Conservation (phyloP, 2,113 vertebrate genomes). For the Pleuronectes platessa region DNA sequence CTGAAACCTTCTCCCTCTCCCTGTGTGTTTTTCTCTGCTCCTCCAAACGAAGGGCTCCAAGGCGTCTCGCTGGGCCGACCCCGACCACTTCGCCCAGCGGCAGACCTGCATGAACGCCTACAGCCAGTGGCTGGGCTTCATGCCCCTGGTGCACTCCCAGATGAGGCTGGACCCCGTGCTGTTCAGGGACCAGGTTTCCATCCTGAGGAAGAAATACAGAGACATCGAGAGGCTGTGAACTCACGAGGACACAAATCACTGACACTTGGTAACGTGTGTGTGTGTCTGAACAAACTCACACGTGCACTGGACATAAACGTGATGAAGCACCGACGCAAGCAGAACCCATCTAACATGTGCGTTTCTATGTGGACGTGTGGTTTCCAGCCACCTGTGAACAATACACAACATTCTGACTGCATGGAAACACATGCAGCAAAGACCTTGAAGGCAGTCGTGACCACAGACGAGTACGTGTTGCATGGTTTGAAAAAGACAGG, state of each 20-base stretch:
- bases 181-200: slow-evolving; percentile 87
- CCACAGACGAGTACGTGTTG: slow-evolving; percentile 46
- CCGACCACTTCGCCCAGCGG: slow-evolving; percentile 85
- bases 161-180: slow-evolving; percentile 85
- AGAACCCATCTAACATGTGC: slow-evolving; percentile 25
- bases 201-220: slow-evolving; percentile 85
- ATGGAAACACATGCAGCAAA: slow-evolving; percentile 60
- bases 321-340: slow-evolving; percentile 27
- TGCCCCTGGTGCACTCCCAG: slow-evolving; percentile 85
- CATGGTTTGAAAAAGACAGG: slow-evolving; percentile 61
- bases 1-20: neutral
- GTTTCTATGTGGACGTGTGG: slow-evolving; percentile 13
- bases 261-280: no score
- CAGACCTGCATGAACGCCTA: slow-evolving; percentile 86
- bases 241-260: neutral
- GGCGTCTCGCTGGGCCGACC: slow-evolving; percentile 85
- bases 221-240: slow-evolving; percentile 84
- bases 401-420: slow-evolving; percentile 39
- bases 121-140: slow-evolving; percentile 83
- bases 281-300: neutral
- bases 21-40: neutral
- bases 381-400: neutral
- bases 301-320: slow-evolving; percentile 38
- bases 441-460: slow-evolving; percentile 4
- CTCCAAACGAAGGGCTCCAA: slow-evolving; percentile 76